Conservation (phyloP, 2,888 invertebrate genomes). For the Fragum fragum region DNA sequence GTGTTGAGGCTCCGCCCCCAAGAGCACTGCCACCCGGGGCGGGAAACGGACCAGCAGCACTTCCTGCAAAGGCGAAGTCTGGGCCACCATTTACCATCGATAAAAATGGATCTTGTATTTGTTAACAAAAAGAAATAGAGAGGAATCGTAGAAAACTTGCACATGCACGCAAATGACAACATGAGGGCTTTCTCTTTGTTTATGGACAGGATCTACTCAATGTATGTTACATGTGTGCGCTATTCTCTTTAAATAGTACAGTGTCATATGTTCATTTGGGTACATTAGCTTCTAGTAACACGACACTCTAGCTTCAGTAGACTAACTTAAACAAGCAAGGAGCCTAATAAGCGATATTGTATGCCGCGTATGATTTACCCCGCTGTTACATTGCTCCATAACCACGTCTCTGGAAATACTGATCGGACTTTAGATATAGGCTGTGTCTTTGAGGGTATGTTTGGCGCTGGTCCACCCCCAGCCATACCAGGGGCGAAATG, state of each 20-base stretch:
- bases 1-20: background rate
- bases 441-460: background rate
- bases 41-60: background rate
- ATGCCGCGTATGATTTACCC: conserved; percentile 32
- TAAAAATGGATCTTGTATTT: background rate
- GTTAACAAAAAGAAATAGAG: too few relatives aligned
- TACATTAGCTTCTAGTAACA: too few relatives aligned
- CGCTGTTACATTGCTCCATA: conserved; percentile 88
- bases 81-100: conserved; percentile 88
- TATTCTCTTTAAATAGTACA: too few relatives aligned
- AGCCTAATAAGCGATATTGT: too few relatives aligned
- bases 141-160: too few relatives aligned
- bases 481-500: background rate
- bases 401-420: conserved; percentile 92
- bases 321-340: too few relatives aligned
- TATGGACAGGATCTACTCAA: too few relatives aligned
- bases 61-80: conserved; percentile 91
- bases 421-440: conserved; percentile 88
- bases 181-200: too few relatives aligned
- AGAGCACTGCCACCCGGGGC: background rate
- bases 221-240: too few relatives aligned
- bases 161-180: too few relatives aligned
- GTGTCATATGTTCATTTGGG: too few relatives aligned
- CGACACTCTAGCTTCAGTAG: too few relatives aligned
- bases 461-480: background rate